Percentiles rank a stretch among this genome's conserved stretches.
These are phyloP conservation scores for Sebastes miniatus DNA, from an alignment of 2,797 vertebrate genomes.

Conservation along the genomic window DNA sequence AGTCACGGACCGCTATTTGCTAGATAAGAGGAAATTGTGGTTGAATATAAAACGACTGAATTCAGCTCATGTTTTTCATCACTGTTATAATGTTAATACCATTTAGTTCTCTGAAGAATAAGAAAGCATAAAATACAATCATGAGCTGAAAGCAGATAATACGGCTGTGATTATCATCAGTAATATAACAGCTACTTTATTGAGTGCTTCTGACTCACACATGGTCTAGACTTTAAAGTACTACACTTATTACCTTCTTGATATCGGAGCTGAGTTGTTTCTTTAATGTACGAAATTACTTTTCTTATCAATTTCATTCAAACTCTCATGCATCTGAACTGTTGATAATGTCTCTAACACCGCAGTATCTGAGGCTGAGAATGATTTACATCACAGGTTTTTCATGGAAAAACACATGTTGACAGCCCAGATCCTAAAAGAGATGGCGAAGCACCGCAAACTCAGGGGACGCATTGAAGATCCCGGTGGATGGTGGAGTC, in stretches of 20 bases:
- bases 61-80: not conserved
- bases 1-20: not conserved
- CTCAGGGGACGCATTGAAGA: conserved; percentile 33
- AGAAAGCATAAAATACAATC: conserved; percentile 9
- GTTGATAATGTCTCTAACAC: not conserved
- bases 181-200: conserved; percentile 7
- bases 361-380: not conserved
- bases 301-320: not conserved
- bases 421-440: conserved; percentile 25
- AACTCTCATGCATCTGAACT: not conserved
- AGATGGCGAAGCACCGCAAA: conserved; percentile 6
- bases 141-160: not conserved
- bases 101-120: conserved; percentile 2
- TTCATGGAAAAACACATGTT: conserved; percentile 34
- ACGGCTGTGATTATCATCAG: conserved; percentile 12
- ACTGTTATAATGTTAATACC: not conserved
- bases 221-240: not conserved
- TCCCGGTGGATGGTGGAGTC: conserved; percentile 27
- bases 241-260: conserved; percentile 19
- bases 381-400: not conserved
- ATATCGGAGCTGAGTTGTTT: not conserved
- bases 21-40: not conserved
- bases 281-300: not conserved
- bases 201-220: conserved; percentile 20
- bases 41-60: not conserved